Evolutionary conservation across 1,140 invertebrate species (phyloP), one percentile per base, ranked within the genome.

Genomic region (Elymnias hypermnestra): DNA sequence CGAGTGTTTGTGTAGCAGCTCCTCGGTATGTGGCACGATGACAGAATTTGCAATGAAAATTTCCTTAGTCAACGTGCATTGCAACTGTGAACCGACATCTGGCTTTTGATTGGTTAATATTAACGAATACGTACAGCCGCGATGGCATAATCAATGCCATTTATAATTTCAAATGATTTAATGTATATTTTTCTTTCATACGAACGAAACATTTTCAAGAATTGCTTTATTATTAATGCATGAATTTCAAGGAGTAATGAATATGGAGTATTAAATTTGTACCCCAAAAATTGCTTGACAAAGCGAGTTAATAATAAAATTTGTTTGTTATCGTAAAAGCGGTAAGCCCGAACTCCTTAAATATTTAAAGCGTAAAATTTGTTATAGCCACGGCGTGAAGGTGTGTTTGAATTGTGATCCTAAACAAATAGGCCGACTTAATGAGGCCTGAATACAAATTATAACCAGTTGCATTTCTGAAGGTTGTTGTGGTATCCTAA

Each of bases 41-140:
- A 72, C 72, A 69, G 75, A 82, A 84, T 84, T 82, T 84, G 81
- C 77, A 82, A 82, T 82, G 81, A 83, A 79, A 83, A 83, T 82
- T 82, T 74, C 68, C 68, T 71, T 57, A 70, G 66, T 70, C 70
- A 71, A 69, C 66, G 60, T 82, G 64, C 65, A 70, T 57, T 76
- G 73, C 68, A 69, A 73, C 75, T 73, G 74, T 57, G 63, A 73
- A 68, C 52, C 59, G 65, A 69, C 71, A 57, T 57, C 45, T 55
- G 57, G 35, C 46, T 54, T 53, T 52, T 46, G 51, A 62, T 54
- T 54, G 56, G 56, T 46, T 54, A 50, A 53, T 49, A 53, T 57
- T 41, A 53, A 52, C 50, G 55, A 49, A 52, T 40, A 42, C 38
- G 26, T 18, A 19, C 26, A 26, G 14, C 26, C 7, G 13, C 23